Evolutionary conservation across 1,140 invertebrate species (phyloP).

Genomic region (Trypoxylus dichotomus): DNA sequence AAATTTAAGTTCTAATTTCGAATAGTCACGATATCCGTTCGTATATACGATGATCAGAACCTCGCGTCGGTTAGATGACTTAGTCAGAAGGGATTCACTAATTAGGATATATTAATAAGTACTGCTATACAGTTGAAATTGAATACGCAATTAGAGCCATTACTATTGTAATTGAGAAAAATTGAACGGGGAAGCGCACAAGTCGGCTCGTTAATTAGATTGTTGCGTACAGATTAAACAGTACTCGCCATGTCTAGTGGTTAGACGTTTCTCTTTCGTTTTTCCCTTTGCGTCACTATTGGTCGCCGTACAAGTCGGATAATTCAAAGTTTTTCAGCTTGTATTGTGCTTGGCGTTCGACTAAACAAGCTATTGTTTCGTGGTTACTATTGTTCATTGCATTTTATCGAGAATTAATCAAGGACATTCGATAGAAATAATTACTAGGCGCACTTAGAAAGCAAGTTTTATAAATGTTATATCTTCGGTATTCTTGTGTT

Average conservation of each 20-base stretch:
- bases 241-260: background rate
- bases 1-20: background rate
- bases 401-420: constrained; percentile 4
- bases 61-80: background rate
- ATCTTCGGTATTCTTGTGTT: background rate
- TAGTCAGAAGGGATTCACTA: background rate
- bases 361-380: constrained; percentile 1
- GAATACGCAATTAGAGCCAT: constrained; percentile 1
- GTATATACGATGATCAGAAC: background rate
- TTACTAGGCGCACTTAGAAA: background rate
- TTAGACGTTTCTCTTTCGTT: background rate
- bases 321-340: background rate
- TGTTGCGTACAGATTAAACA: background rate
- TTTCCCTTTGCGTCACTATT: background rate
- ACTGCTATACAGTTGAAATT: constrained; percentile 2
- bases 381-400: background rate
- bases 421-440: background rate
- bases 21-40: background rate
- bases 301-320: background rate
- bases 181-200: background rate
- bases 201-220: background rate
- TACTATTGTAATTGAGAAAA: constrained; percentile 3
- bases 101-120: constrained; percentile 8
- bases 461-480: background rate
- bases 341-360: background rate